Evolutionary conservation across 2,888 invertebrate genomes (phyloP).

Genomic region (Sinopyrophorus schimmeli): DNA sequence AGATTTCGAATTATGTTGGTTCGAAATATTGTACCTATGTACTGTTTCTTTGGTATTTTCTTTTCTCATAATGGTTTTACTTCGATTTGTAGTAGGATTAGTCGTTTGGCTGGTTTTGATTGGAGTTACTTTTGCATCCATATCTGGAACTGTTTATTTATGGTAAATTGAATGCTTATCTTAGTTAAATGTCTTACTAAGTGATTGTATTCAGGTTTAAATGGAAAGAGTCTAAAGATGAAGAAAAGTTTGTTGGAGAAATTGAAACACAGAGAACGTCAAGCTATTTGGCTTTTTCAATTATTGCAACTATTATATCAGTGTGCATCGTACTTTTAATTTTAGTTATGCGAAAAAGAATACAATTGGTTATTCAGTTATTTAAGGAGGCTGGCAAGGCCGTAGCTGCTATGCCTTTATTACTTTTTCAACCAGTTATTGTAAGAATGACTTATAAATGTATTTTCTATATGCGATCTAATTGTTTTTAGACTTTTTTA

Average conservation of each 20-base stretch:
- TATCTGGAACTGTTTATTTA: conserved; percentile 61
- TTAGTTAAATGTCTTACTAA: not conserved
- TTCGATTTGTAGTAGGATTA: conserved; percentile 62
- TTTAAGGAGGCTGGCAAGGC: conserved; percentile 71
- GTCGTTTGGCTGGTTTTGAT: conserved; percentile 66
- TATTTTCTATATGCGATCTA: conserved; percentile 25
- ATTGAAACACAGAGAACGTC: conserved; percentile 7
- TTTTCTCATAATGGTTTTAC: conserved; percentile 58
- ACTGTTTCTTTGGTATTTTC: conserved; percentile 63
- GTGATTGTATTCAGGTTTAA: conserved; percentile 48
- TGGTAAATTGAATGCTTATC: conserved; percentile 57
- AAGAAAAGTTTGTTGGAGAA: conserved; percentile 8
- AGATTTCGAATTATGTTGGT: conserved; percentile 64
- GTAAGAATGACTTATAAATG: conserved; percentile 48
- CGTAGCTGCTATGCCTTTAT: conserved; percentile 62
- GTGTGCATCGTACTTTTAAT: conserved; percentile 57
- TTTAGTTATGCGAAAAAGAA: conserved; percentile 62
- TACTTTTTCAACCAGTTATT: conserved; percentile 64
- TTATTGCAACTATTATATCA: conserved; percentile 61
- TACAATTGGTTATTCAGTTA: conserved; percentile 64
- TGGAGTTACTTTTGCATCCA: conserved; percentile 57
- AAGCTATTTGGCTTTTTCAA: conserved; percentile 44
- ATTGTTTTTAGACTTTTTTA: conserved; percentile 20
- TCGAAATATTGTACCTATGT: conserved; percentile 62
- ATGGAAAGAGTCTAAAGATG: conserved; percentile 49